These are phyloP conservation scores for Episyrphus balteatus DNA, from an alignment of 1,140 invertebrate genomes.

Conservation along the genomic window DNA sequence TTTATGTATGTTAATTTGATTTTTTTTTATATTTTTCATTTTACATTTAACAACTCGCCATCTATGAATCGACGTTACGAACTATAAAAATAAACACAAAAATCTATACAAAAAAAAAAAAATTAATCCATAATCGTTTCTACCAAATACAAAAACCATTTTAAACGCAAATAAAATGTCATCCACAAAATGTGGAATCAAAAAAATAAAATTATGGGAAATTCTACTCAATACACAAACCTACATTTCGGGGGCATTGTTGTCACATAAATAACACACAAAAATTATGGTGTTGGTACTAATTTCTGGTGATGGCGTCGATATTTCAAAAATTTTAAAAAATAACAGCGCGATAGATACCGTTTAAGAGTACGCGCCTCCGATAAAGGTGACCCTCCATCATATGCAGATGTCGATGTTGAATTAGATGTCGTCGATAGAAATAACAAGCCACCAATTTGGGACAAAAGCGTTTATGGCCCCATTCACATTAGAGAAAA, in stretches of 20 bases:
- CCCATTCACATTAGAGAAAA: conserved; percentile 95
- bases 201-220: no score
- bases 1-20: neutral
- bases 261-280: neutral
- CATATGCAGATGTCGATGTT: conserved; percentile 87
- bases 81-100: neutral
- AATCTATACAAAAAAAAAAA: no score
- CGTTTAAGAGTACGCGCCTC: conserved; percentile 85
- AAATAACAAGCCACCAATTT: conserved; percentile 94
- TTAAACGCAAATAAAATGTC: no score
- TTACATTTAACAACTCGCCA: conserved; percentile 3
- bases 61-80: neutral
- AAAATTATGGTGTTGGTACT: neutral
- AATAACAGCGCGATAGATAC: conserved; percentile 82
- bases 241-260: neutral
- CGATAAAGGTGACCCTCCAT: conserved; percentile 77
- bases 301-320: neutral
- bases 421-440: conserved; percentile 95
- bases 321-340: neutral
- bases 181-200: neutral
- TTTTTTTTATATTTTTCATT: conserved; percentile 1
- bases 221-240: neutral
- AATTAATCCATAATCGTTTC: neutral
- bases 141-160: neutral
- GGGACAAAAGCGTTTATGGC: conserved; percentile 86